Conservation (phyloP, 2,797 vertebrate genomes). For the Antennarius maculatus region DNA sequence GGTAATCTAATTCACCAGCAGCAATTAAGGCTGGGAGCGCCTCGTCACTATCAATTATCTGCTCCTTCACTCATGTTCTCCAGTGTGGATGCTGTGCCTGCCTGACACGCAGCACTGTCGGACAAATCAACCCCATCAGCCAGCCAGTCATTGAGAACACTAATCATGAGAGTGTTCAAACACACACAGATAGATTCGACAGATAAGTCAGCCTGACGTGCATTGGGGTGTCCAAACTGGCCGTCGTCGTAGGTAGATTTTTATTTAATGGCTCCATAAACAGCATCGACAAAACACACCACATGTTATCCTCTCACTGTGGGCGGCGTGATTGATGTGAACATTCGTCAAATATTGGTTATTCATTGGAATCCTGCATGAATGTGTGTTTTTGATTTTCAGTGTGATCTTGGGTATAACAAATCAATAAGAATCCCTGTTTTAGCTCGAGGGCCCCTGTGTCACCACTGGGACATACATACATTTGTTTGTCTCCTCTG, state of each 20-base stretch:
- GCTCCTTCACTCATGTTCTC: conserved; percentile 82
- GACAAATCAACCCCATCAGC: conserved; percentile 79
- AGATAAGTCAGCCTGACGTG: conserved; percentile 40
- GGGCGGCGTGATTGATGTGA: conserved; percentile 4
- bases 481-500: too few species aligned
- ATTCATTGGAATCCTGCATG: background rate
- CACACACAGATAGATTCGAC: conserved; percentile 49
- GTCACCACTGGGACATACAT: too few species aligned
- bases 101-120: conserved; percentile 75
- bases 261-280: conserved; percentile 21
- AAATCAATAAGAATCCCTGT: too few species aligned
- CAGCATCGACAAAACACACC: background rate
- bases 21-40: conserved; percentile 83
- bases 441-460: too few species aligned
- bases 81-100: conserved; percentile 67
- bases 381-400: background rate
- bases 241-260: conserved; percentile 22
- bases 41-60: conserved; percentile 85
- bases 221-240: conserved; percentile 27
- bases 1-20: conserved; percentile 85
- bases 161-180: conserved; percentile 72
- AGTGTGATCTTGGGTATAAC: too few species aligned
- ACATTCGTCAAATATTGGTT: background rate
- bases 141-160: conserved; percentile 73
- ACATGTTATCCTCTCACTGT: background rate